Base-by-base conservation (phyloP, 2,797 vertebrate genomes). In the Lates japonicus region DNA sequence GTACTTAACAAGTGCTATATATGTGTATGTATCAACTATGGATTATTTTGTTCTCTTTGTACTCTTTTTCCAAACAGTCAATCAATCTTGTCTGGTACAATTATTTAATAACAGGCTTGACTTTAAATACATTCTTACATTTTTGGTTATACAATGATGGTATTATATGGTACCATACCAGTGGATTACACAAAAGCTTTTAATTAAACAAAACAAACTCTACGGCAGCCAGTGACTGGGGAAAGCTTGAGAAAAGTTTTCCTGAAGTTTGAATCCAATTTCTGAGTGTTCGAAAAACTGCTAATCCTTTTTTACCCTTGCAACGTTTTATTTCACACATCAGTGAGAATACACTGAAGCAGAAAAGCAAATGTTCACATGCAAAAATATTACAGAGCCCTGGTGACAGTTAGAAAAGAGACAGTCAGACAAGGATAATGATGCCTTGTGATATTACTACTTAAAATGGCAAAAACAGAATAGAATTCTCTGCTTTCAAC, bases 251-350 rank as follows among this genome's bases (percentile, higher is more conserved):
- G 14, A 41, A 42, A 76, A 2, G 12, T 59, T 81, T 80, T 33
- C 2, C 33, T 65, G 41, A 82, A 9, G 54, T 49, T 35, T 63
- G 68, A 72, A 75, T 72, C 16, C 19, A 19, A 46, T 70, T 84
- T 67, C 33, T 76, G 35, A 81, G 49, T 42, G 14, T 71, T 73
- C 22, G 3, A 17, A 79, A 42, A 35, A 42, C 33, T 55, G 22
- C 52, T 76, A 48, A 87, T 82, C 70, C 19, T 13, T 29, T 66
- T 74, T 69, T 16, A 19, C 35, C 20, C 39, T 54, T 0, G 5
- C 41, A 74, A 44, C 54, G 11, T 81, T 84, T 64, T 68, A 82
- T 87, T 76, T 80, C 78, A 71, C 76, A 85, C 77, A 80, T 75
- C 57, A 59, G 58, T 67, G 78, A 84, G 58, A 74, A 70, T 46